Evolutionary conservation across 2,888 invertebrate species (phyloP), one percentile per base, ranked within the genome.

Genomic region (Camponotus fellah): DNA sequence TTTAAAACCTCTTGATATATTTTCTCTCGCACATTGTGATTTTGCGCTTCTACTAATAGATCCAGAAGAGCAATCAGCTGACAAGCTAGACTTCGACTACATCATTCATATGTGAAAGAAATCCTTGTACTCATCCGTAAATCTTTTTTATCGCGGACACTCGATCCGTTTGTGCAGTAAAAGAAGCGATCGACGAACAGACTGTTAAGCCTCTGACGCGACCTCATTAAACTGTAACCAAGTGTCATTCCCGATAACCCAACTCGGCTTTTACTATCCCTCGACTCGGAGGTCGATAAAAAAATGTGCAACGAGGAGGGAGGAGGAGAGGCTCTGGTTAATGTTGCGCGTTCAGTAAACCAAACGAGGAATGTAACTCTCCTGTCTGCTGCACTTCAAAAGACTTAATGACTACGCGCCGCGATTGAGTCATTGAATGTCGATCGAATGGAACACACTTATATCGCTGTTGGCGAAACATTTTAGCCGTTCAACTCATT

Each of bases 211-310:
- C 12, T 17, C 49, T 68, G 58, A 79, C 71, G 80, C 85, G 88
- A 89, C 88, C 89, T 89, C 89, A 87, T 89, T 89, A 87, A 85
- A 82, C 76, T 89, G 87, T 88, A 89, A 88, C 88, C 74, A 84
- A 89, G 89, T 89, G 89, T 89, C 89, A 89, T 89, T 89, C 89
- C 88, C 88, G 89, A 89, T 89, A 89, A 89, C 89, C 89, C 89
- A 88, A 83, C 86, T 83, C 81, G 72, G 86, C 83, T 85, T 82
- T 89, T 88, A 84, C 89, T 72, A 83, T 88, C 89, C 84, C 88
- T 87, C 83, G 87, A 86, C 82, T 26, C 37, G 66, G 65, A 83
- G 62, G 83, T 85, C 87, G 89, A 89, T 90, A 89, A 89, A 89
- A 86, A 90, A 90, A 89, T 89, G 84, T 83, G 85, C 88, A 87